phyloP scores from a whole-genome alignment of 1,140 invertebrate species.

The Riptortus pedestris region DNA sequence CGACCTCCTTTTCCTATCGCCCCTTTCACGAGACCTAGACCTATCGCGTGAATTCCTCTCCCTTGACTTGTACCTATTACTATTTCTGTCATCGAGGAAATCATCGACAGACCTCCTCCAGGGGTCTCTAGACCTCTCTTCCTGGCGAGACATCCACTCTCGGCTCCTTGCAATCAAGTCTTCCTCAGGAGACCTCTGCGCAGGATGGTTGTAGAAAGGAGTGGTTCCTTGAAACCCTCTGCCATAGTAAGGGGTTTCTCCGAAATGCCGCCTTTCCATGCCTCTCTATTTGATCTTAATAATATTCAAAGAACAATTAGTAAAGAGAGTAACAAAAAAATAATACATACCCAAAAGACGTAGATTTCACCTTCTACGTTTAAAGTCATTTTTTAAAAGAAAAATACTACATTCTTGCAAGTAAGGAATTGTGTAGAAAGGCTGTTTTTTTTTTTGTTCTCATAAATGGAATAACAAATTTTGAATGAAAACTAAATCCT shows the following conservation, averaged over 20 bases:
- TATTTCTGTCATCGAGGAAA: conserved; percentile 36
- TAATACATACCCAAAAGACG: conserved; percentile 16
- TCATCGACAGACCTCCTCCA: conserved; percentile 32
- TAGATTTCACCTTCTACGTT: background rate
- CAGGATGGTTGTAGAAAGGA: conserved; percentile 33
- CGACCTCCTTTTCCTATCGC: conserved; percentile 34
- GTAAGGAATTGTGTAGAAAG: no score
- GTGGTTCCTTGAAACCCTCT: conserved; percentile 24
- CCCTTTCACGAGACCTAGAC: conserved; percentile 37
- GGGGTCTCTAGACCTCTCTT: conserved; percentile 25
- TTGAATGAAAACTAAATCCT: no score
- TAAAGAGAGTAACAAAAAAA: conserved; percentile 14
- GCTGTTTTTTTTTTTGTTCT: no score
- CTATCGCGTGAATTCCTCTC: conserved; percentile 37
- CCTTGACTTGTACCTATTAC: conserved; percentile 37
- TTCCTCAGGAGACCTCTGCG: conserved; percentile 33
- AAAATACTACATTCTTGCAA: no score
- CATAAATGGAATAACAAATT: no score
- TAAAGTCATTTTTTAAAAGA: background rate
- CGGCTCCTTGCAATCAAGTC: conserved; percentile 38
- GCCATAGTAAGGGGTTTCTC: conserved; percentile 21
- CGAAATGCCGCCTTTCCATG: conserved; percentile 28
- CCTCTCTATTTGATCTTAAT: conserved; percentile 28
- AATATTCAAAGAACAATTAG: conserved; percentile 30
- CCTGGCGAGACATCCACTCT: conserved; percentile 27